These are phyloP conservation scores for Clitarchus hookeri DNA, from an alignment of 2,888 invertebrate genomes.

Conservation along the genomic window DNA sequence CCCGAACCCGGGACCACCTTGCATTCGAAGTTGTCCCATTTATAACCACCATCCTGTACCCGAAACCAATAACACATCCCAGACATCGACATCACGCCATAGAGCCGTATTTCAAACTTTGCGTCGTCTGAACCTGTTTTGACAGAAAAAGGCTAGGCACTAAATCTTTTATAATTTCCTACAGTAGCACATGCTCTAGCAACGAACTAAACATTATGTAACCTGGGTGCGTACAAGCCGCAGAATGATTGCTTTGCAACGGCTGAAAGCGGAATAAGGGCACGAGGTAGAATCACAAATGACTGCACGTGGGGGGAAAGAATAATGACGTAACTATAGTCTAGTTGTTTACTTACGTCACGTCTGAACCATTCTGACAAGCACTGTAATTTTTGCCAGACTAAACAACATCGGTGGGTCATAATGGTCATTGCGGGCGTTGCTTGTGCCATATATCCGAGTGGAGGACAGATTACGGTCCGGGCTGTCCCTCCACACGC, in stretches of 20 bases:
- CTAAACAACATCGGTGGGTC: too few relatives aligned
- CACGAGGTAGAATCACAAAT: too few relatives aligned
- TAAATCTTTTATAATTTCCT: not conserved
- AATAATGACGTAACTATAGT: not conserved
- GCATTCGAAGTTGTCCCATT: too few relatives aligned
- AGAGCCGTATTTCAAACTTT: not conserved
- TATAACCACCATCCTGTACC: too few relatives aligned
- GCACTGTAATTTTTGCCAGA: too few relatives aligned
- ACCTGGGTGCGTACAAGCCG: not conserved
- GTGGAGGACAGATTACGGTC: too few relatives aligned
- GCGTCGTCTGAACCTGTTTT: not conserved
- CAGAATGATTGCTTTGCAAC: not conserved
- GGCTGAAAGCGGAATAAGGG: not conserved
- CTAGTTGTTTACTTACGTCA: not conserved
- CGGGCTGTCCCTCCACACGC: too few relatives aligned
- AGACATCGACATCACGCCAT: not conserved
- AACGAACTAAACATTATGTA: not conserved
- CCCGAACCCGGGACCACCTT: too few relatives aligned
- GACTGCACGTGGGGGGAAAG: too few relatives aligned
- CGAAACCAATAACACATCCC: too few relatives aligned
- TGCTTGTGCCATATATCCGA: too few relatives aligned
- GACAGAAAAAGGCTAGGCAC: not conserved
- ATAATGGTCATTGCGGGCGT: too few relatives aligned
- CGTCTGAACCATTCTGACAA: not conserved
- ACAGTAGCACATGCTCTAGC: not conserved